phyloP scores from a whole-genome alignment of 2,113 vertebrate species.

The Picathartes gymnocephalus region DNA sequence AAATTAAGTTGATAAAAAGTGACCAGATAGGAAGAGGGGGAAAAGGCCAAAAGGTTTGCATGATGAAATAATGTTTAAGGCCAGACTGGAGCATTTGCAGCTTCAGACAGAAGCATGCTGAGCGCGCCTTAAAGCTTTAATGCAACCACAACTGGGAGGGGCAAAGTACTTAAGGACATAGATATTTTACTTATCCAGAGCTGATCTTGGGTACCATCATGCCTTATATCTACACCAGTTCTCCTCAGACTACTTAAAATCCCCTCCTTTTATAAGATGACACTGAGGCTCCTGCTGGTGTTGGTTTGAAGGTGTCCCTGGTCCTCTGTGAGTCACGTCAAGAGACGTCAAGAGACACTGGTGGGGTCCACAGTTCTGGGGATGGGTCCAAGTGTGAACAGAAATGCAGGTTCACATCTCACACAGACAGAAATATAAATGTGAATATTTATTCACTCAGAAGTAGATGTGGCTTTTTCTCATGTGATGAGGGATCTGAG shows the following conservation, averaged over 20 bases:
- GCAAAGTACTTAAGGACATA: neutral
- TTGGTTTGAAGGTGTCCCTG: neutral
- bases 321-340: rapidly evolving
- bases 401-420: neutral
- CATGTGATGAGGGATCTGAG: neutral
- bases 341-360: neutral
- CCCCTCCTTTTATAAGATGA: neutral
- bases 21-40: neutral
- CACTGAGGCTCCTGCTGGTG: neutral
- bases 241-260: neutral
- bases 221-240: neutral
- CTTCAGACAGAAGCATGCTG: neutral
- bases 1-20: conserved; percentile 59
- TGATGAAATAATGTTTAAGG: conserved; percentile 23
- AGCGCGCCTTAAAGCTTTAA: neutral
- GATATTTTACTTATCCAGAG: neutral
- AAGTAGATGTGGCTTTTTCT: neutral
- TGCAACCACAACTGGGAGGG: neutral
- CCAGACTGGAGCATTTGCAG: neutral
- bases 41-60: conserved; percentile 21
- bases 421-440: neutral
- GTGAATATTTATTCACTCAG: neutral
- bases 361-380: neutral
- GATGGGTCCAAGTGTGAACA: neutral
- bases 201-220: neutral